Conservation (phyloP, 2,113 vertebrate species). For the Nyctereutes procyonoides region DNA sequence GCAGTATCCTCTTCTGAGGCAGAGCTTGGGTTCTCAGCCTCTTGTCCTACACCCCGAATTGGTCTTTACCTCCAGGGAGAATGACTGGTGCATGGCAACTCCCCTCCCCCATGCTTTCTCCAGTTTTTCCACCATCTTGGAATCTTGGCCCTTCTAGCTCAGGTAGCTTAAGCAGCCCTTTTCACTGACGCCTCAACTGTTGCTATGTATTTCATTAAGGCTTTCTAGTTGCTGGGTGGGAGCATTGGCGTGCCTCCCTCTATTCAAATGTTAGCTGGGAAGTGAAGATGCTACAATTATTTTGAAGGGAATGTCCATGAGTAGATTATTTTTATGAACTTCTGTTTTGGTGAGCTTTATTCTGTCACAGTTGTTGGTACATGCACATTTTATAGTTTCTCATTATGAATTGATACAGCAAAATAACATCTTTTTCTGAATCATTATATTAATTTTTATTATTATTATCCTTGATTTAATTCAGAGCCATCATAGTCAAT, state of each 20-base stretch:
- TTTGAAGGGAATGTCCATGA: background rate
- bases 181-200: background rate
- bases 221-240: background rate
- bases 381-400: background rate
- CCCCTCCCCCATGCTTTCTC: background rate
- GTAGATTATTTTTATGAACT: background rate
- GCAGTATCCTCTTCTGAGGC: background rate
- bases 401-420: background rate
- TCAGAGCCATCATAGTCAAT: background rate
- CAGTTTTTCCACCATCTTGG: background rate
- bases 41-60: background rate
- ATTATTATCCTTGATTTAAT: background rate
- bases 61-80: background rate
- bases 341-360: background rate
- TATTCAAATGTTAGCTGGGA: background rate
- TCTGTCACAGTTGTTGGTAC: background rate
- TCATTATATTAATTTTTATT: background rate
- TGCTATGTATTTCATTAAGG: background rate
- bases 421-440: constrained; percentile 48
- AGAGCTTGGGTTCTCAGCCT: background rate
- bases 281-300: background rate
- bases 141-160: background rate
- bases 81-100: background rate
- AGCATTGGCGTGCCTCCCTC: background rate
- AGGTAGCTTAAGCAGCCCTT: background rate